Conservation (phyloP, 2,888 invertebrate species). For the Drosophila maculinotata region DNA sequence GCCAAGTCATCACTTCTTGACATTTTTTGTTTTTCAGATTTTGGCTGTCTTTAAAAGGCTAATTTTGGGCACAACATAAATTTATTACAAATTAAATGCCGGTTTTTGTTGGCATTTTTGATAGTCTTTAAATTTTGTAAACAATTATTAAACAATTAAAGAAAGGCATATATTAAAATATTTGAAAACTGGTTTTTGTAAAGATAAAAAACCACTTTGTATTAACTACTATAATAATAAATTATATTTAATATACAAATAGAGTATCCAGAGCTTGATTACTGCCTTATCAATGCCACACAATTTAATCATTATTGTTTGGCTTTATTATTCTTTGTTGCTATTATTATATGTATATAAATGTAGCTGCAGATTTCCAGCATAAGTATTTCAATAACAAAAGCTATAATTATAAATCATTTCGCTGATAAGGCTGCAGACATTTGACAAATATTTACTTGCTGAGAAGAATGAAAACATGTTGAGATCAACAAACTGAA, state of each 20-base stretch:
- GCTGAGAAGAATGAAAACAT: background rate
- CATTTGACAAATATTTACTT: background rate
- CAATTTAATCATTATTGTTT: background rate
- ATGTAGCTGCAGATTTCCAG: background rate
- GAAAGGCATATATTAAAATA: background rate
- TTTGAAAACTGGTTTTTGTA: background rate
- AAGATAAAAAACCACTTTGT: too few species aligned
- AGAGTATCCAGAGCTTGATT: too few species aligned
- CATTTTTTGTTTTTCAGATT: conserved; percentile 3
- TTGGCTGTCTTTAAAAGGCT: background rate
- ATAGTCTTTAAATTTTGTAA: background rate
- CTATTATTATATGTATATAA: background rate
- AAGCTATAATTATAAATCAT: background rate
- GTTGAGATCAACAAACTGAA: conserved; percentile 14
- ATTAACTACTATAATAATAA: too few species aligned
- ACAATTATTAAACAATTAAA: conserved; percentile 1
- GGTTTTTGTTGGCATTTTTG: conserved; percentile 1
- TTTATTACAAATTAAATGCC: conserved; percentile 1
- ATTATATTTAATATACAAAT: too few species aligned
- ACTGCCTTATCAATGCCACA: background rate
- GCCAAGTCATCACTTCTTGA: conserved; percentile 22
- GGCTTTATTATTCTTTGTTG: background rate
- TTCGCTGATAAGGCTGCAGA: conserved; percentile 1
- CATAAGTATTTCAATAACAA: background rate
- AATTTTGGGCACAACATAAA: conserved; percentile 6